Base-by-base conservation (phyloP, 2,797 vertebrate species). In the Prionace glauca region DNA sequence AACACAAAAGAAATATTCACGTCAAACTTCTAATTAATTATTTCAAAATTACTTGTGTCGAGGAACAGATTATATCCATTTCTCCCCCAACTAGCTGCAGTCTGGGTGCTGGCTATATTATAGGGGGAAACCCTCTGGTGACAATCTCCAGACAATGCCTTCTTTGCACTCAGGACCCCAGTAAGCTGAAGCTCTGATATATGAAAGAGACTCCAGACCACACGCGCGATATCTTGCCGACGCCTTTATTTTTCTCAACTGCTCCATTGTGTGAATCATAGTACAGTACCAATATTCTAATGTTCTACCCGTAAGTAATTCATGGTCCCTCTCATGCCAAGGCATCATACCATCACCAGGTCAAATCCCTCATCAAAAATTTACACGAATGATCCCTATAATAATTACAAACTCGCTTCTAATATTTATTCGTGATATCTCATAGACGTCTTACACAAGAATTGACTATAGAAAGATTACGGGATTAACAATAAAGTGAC, bases 1-100 rank as follows among this genome's bases (percentile, higher is more conserved):
- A 98, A 98, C 98, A 98, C 97, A 98, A 97, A 65, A 98, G 97
- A 98, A 98, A 98, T 98, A 98, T 98, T 98, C 97, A 97, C 97
- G 97, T 96, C 95, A 95, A 97, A 97, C 97, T 97, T 96, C 98
- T 98, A 98, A 98, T 98, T 98, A 98, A 97, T 97, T 97, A 97
- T 97, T 97, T 97, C 97, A 97, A 98, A 98, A 97, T 96, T 96
- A 97, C 98, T 97, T 97, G 97, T 96, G 96, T 96, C 97, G 96
- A 97, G 97, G 97, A 97, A 98, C 97, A 97, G 97, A 72, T 94
- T 96, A 97, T 98, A 97, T 98, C 97, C 96, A 96, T 97, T 96
- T 97, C 97, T 98, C 97, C 98, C 97, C 97, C 97, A 97, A 98
- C 97, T 32, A 26, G 71, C 74, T 77, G 60, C 72, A 95, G 45